Evolutionary conservation across 2,113 vertebrate species (phyloP).

Genomic region (Excalfactoria chinensis): DNA sequence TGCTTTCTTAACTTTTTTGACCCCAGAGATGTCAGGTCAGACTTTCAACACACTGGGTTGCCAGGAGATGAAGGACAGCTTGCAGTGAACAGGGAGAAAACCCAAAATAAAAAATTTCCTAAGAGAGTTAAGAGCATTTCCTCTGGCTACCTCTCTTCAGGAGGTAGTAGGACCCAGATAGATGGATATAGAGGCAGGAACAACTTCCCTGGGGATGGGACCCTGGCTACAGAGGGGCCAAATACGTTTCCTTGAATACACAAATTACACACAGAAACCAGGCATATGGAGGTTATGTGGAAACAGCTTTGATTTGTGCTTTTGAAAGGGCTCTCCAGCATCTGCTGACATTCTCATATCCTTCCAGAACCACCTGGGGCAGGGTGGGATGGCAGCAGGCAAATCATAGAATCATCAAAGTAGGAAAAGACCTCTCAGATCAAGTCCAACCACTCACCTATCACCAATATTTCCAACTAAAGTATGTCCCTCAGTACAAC

Average conservation of each 20-base stretch:
- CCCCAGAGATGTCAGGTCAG: neutral
- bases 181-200: neutral
- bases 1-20: neutral
- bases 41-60: neutral
- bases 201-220: neutral
- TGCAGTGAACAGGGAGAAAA: neutral
- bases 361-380: neutral
- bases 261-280: neutral
- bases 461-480: no score
- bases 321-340: neutral
- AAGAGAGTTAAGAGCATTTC: neutral
- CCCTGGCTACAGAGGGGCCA: neutral
- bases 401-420: no score
- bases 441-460: no score
- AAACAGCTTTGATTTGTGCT: constrained; percentile 4
- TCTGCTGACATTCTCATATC: neutral
- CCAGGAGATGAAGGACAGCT: neutral
- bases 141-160: neutral
- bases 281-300: neutral
- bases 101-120: neutral
- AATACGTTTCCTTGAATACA: neutral
- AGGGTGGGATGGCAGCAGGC: neutral
- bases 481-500: no score
- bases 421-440: no score
- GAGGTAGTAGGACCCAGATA: neutral